These are phyloP conservation scores for Lithophane semibrunnea DNA, from an alignment of 2,888 invertebrate species.

Conservation along the genomic window DNA sequence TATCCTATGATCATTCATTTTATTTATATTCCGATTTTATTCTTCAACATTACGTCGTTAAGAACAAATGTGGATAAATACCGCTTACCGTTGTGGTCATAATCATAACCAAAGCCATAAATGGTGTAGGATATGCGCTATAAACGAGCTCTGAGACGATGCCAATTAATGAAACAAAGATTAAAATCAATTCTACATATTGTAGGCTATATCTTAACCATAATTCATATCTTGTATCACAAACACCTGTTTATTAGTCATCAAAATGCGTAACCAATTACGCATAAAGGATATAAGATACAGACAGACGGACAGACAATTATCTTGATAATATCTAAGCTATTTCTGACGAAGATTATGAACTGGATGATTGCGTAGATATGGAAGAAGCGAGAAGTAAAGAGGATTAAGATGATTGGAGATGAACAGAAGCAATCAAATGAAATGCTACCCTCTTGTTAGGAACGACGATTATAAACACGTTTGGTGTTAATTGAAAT, in stretches of 20 bases:
- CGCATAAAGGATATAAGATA: conserved; percentile 57
- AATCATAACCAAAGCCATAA: conserved; percentile 53
- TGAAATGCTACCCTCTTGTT: conserved; percentile 12
- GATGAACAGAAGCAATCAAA: conserved; percentile 16
- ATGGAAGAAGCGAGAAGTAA: not conserved
- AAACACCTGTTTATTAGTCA: conserved; percentile 77
- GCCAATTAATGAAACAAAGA: conserved; percentile 56
- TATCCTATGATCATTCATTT: not conserved
- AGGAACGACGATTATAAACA: conserved; percentile 24
- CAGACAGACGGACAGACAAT: conserved; percentile 58
- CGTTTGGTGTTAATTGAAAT: conserved; percentile 37
- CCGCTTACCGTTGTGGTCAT: conserved; percentile 24
- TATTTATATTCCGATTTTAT: conserved; percentile 2
- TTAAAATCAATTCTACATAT: conserved; percentile 47
- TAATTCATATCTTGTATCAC: conserved; percentile 60
- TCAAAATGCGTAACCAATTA: conserved; percentile 62
- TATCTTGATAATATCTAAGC: conserved; percentile 56
- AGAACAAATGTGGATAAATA: conserved; percentile 28
- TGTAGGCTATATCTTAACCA: conserved; percentile 34
- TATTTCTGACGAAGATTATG: conserved; percentile 53
- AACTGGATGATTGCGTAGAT: conserved; percentile 33
- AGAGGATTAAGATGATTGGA: conserved; percentile 8
- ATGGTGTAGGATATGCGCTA: conserved; percentile 42
- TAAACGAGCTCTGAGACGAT: conserved; percentile 29
- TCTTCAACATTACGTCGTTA: conserved; percentile 22